phyloP scores from a whole-genome alignment of 2,797 vertebrate genomes.

The Rhinoraja longicauda region DNA sequence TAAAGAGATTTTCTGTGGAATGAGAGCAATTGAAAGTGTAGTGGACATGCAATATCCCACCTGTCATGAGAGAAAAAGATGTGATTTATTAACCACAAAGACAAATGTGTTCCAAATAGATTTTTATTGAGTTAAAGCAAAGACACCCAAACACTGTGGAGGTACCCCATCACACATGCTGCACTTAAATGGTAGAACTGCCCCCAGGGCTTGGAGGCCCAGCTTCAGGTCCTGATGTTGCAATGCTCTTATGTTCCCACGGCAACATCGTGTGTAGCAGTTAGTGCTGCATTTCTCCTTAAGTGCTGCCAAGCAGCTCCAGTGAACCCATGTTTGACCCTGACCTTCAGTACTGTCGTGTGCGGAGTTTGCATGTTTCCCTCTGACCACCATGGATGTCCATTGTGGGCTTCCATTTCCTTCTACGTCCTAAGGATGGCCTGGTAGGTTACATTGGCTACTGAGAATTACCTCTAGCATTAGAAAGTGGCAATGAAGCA shows the following conservation, averaged over 20 bases:
- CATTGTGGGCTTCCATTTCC: too few relatives aligned
- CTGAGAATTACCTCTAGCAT: too few relatives aligned
- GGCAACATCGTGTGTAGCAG: too few relatives aligned
- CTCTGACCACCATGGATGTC: too few relatives aligned
- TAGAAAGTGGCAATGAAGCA: too few relatives aligned
- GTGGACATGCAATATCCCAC: neutral
- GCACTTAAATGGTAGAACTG: neutral
- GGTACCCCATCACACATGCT: neutral
- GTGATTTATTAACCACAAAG: neutral
- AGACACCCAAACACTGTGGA: neutral
- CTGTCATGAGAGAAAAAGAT: neutral
- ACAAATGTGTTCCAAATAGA: neutral
- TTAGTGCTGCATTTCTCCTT: too few relatives aligned
- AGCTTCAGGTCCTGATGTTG: neutral
- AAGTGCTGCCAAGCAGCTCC: too few relatives aligned
- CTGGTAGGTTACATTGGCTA: too few relatives aligned
- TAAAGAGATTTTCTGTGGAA: neutral
- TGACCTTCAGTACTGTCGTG: too few relatives aligned
- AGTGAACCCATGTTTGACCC: too few relatives aligned
- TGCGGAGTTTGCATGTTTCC: too few relatives aligned
- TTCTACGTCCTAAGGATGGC: too few relatives aligned
- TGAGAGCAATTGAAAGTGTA: neutral
- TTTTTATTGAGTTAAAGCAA: neutral
- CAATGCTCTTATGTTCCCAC: neutral
- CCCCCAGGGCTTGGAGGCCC: neutral